These are phyloP conservation scores for Ochropacha duplaris DNA, from an alignment of 2,888 invertebrate genomes.

Conservation along the genomic window DNA sequence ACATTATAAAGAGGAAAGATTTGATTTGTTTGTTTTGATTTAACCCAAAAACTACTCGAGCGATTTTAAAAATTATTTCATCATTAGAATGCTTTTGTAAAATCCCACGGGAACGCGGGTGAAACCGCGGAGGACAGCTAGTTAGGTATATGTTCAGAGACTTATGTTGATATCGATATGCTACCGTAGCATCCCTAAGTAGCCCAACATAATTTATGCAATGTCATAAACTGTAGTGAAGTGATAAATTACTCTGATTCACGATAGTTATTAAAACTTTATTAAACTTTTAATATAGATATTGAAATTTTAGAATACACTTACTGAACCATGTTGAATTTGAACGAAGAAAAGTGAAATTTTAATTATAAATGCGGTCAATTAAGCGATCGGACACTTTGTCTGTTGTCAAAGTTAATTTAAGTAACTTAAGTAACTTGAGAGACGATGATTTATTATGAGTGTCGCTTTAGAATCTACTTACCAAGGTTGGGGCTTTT, in stretches of 20 bases:
- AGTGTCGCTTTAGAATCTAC: not conserved
- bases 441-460: not conserved
- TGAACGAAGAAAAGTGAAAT: not conserved
- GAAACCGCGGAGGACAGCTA: no score
- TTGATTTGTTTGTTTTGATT: no score
- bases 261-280: not conserved
- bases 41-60: no score
- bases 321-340: not conserved
- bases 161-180: no score
- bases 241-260: not conserved
- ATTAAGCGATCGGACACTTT: not conserved
- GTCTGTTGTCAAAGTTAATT: slow-evolving; percentile 1
- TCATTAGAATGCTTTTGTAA: no score
- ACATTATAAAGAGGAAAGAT: no score
- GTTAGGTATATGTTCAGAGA: no score
- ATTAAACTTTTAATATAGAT: no score
- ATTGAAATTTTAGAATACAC: not conserved
- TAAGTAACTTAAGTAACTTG: not conserved
- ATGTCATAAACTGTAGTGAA: not conserved
- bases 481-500: not conserved
- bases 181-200: not conserved
- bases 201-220: not conserved
- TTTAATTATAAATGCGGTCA: not conserved
- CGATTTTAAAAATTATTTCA: no score
- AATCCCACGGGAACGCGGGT: no score